phyloP scores from a whole-genome alignment of 2,797 vertebrate genomes.

The Anguilla marmorata region DNA sequence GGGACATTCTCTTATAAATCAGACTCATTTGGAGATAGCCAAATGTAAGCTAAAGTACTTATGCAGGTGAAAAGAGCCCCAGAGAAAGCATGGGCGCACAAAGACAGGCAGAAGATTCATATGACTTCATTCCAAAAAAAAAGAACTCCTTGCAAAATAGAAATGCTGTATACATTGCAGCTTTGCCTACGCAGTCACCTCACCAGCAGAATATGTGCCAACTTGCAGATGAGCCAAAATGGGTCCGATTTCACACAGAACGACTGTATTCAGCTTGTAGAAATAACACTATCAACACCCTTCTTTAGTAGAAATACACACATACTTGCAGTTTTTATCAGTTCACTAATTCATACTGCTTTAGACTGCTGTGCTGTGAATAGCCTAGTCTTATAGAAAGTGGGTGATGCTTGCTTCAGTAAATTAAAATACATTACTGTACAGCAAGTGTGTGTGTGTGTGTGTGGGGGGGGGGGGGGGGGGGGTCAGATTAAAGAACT shows the following conservation, averaged over 20 bases:
- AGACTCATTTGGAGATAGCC: background rate
- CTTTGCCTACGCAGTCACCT: background rate
- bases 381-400: background rate
- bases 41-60: background rate
- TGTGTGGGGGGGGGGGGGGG: too few species aligned
- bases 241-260: background rate
- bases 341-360: background rate
- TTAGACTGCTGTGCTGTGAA: background rate
- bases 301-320: background rate
- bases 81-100: background rate
- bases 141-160: background rate
- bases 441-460: too few species aligned
- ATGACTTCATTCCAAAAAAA: background rate
- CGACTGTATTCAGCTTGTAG: background rate
- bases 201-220: background rate
- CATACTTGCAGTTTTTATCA: background rate
- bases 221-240: background rate
- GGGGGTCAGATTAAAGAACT: background rate
- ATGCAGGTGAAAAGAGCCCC: background rate
- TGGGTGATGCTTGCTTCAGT: background rate
- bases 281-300: background rate
- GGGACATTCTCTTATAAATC: background rate
- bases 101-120: background rate
- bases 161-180: background rate
- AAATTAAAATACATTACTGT: background rate